These are phyloP conservation scores for Agrochola lychnidis DNA, from an alignment of 2,888 invertebrate species.

Conservation along the genomic window DNA sequence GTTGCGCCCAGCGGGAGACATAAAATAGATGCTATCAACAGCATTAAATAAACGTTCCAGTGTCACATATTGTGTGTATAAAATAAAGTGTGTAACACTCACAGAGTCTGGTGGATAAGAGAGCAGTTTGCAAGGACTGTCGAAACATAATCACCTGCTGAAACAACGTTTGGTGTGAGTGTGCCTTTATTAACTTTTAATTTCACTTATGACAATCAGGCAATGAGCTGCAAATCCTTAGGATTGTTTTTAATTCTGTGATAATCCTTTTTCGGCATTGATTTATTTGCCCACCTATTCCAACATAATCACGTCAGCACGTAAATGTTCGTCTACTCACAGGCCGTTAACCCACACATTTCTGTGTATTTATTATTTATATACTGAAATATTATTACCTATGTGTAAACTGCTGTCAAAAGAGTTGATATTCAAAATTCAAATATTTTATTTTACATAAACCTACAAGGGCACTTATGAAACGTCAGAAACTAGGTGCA, in stretches of 20 bases:
- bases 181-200: background rate
- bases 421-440: no score
- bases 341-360: background rate
- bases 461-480: no score
- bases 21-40: conserved; percentile 56
- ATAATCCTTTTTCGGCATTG: background rate
- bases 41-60: conserved; percentile 48
- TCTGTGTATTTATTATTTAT: background rate
- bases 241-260: background rate
- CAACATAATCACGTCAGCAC: background rate
- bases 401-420: background rate
- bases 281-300: background rate
- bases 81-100: conserved; percentile 32
- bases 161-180: background rate
- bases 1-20: conserved; percentile 54
- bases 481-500: no score
- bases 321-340: background rate
- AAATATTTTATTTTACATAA: no score
- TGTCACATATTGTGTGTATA: conserved; percentile 46
- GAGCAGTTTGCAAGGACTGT: background rate
- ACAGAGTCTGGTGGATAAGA: background rate
- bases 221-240: background rate
- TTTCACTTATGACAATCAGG: background rate
- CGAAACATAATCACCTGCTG: background rate
- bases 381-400: background rate